Conservation (phyloP, 2,888 invertebrate genomes). For the Diadromus collaris region DNA sequence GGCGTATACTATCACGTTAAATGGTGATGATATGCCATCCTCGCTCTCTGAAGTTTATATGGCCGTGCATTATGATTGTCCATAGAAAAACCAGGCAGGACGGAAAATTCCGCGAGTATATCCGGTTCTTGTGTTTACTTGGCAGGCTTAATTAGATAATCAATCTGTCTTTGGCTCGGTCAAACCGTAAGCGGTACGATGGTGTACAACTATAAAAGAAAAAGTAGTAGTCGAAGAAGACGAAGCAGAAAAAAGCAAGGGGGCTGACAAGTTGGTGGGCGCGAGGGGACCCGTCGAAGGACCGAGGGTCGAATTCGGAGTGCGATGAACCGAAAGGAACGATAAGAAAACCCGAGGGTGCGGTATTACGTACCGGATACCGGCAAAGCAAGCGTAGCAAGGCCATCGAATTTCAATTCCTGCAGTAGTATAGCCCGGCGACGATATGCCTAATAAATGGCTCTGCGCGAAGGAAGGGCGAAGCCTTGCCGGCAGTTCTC, state of each 20-base stretch:
- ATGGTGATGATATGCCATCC: no score
- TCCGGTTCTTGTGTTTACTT: background rate
- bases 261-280: constrained; percentile 14
- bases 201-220: background rate
- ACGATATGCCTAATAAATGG: constrained; percentile 20
- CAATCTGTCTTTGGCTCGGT: constrained; percentile 17
- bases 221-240: background rate
- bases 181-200: background rate
- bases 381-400: background rate
- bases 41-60: no score
- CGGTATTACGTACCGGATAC: constrained; percentile 12
- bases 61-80: background rate
- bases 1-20: no score
- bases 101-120: background rate
- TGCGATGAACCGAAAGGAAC: constrained; percentile 11
- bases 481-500: background rate
- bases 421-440: background rate
- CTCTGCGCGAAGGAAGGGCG: background rate
- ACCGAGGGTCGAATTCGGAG: constrained; percentile 4
- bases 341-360: constrained; percentile 19
- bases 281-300: background rate
- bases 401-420: constrained; percentile 17
- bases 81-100: background rate
- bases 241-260: background rate
- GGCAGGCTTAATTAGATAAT: constrained; percentile 5